Percentiles rank a stretch among this genome's conserved stretches.
Conservation (phyloP, 2,797 vertebrate species). For the Propithecus perrieri region DNA sequence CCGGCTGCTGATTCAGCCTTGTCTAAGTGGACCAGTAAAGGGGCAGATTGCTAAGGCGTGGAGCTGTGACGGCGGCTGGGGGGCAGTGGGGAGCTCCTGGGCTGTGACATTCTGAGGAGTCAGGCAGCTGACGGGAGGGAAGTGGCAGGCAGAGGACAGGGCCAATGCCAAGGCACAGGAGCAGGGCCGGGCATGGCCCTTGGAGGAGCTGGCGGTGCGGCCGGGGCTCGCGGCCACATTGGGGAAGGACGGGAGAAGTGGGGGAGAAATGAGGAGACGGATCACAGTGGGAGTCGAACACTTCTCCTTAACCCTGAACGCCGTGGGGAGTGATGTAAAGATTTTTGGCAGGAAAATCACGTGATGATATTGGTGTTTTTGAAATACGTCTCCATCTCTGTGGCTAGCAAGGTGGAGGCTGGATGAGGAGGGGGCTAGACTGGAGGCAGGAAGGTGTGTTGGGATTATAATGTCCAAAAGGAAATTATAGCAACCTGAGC, state of each 20-base stretch:
- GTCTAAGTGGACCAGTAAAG: background rate
- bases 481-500: background rate
- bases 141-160: background rate
- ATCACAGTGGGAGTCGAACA: background rate
- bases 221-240: background rate
- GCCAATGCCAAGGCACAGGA: background rate
- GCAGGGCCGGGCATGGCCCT: background rate
- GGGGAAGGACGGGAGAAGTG: background rate
- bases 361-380: background rate
- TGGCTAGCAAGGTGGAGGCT: background rate
- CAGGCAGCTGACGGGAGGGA: too few species aligned
- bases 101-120: background rate
- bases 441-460: background rate
- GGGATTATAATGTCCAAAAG: background rate
- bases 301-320: background rate
- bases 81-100: background rate
- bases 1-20: background rate
- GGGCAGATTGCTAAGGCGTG: background rate
- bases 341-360: background rate
- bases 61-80: accelerated
- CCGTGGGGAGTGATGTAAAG: background rate
- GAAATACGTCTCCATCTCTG: background rate
- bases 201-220: background rate
- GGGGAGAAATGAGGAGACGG: background rate
- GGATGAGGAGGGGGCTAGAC: background rate